A percentile compares a stretch with the other conserved stretches of the same genome.
Conservation (phyloP, 2,797 vertebrate genomes). For the Heliangelus exortis region DNA sequence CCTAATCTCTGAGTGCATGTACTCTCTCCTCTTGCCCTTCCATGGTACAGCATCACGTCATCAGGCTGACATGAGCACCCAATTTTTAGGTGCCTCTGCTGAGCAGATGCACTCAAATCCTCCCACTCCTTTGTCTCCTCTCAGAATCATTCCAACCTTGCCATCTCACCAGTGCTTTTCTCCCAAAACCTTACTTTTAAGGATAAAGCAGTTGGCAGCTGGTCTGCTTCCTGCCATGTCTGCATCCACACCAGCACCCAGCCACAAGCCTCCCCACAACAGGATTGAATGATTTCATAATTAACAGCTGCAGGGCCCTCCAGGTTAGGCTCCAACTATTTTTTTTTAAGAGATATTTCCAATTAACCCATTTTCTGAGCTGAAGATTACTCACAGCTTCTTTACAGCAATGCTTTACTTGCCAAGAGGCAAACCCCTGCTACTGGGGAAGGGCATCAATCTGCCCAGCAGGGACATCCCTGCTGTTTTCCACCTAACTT, state of each 20-base stretch:
- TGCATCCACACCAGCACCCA: not conserved
- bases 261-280: not conserved
- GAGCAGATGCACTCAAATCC: not conserved
- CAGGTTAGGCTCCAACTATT: not conserved
- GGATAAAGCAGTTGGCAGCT: not conserved
- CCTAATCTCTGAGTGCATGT: not conserved
- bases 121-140: not conserved
- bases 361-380: not conserved
- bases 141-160: not conserved
- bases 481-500: not conserved
- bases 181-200: not conserved
- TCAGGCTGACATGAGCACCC: accelerated
- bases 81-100: not conserved
- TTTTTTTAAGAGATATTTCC: not conserved
- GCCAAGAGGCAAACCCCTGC: not conserved
- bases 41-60: not conserved
- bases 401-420: not conserved
- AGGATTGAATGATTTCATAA: not conserved
- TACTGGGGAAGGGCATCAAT: not conserved
- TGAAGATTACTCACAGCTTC: not conserved
- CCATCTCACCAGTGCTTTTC: not conserved
- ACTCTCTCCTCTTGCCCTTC: not conserved
- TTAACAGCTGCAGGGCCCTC: not conserved
- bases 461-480: not conserved
- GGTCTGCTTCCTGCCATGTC: not conserved